Evolutionary conservation across 2,797 vertebrate genomes (phyloP), one percentile per base, ranked within the genome.

Genomic region (Cirrhinus mrigala): DNA sequence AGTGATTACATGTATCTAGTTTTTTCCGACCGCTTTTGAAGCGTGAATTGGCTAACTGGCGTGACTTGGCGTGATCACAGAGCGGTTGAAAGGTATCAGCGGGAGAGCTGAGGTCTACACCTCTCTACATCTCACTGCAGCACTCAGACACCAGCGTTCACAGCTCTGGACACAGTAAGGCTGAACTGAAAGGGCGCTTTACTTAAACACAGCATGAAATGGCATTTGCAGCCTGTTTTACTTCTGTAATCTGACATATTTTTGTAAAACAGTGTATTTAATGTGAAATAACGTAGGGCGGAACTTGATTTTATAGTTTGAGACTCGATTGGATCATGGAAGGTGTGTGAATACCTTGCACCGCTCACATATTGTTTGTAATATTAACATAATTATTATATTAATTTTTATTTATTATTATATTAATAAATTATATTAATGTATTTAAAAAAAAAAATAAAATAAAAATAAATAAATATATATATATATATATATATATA

Each of bases 41-140:
- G 80, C 83, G 46, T 86, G 84, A 90, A 88, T 86, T 83, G 79
- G 85, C 92, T 94, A 86, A 92, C 93, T 94, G 87, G 90, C 86
- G 85, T 89, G 83, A 37, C 89, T 83, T 89, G 86, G 85, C 88
- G 83, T 92, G 90, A 94, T 94, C 91, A 92, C 90, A 89, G 89
- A 90, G 86, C 50, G 66, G 22, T 86, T 86, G 81, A 91, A 91
- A 92, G 89, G 91, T 64, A 89, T 48, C 92, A 91, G 91, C 81
- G 40, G 91, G 92, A 84, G 88, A 86, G 85, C 85, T 82, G 84
- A 87, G 87, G 81, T 87, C 73, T 84, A 16, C 80, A 79, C 66
- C 85, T 74, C 70, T 73, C 46, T 70, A 70, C 12, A 70, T 15
- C 69, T 46, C 69, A 33, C n/a, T 60, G 58, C 58, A 24, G 58